Conservation (phyloP, 2,888 invertebrate genomes). For the Tetropium fuscum region DNA sequence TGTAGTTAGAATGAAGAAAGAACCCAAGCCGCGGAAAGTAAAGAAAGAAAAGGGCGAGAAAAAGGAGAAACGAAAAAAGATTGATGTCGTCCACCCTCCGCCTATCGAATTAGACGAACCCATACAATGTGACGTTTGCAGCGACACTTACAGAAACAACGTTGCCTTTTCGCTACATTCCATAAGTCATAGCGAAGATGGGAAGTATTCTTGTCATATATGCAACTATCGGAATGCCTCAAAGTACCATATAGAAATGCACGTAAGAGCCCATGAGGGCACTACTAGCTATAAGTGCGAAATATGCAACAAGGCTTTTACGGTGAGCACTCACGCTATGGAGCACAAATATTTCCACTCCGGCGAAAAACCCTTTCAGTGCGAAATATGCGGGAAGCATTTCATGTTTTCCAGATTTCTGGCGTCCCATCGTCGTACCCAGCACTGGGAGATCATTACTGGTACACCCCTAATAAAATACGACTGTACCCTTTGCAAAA, state of each 20-base stretch:
- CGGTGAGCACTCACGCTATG: constrained; percentile 67
- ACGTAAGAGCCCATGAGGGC: constrained; percentile 63
- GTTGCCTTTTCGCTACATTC: constrained; percentile 57
- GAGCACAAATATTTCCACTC: constrained; percentile 65
- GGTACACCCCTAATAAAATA: constrained; percentile 61
- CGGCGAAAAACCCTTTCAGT: constrained; percentile 67
- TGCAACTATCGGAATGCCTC: constrained; percentile 56
- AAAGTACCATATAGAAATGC: constrained; percentile 60
- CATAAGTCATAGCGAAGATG: constrained; percentile 53
- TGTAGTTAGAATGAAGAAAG: constrained; percentile 17
- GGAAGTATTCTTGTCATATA: constrained; percentile 56
- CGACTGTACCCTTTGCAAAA: constrained; percentile 59
- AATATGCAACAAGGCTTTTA: constrained; percentile 66
- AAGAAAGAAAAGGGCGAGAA: constrained; percentile 23
- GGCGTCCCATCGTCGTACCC: constrained; percentile 66
- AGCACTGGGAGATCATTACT: constrained; percentile 66
- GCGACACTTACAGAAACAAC: constrained; percentile 55
- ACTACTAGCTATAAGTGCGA: constrained; percentile 66
- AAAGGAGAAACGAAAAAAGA: constrained; percentile 21
- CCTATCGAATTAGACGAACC: constrained; percentile 55
- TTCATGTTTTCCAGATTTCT: constrained; percentile 68
- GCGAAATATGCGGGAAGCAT: constrained; percentile 69
- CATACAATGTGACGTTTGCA: constrained; percentile 58
- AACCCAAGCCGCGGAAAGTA: constrained; percentile 10
- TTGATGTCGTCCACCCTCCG: constrained; percentile 38